Base-by-base conservation (phyloP, 2,797 vertebrate species). In the Agapornis canus region DNA sequence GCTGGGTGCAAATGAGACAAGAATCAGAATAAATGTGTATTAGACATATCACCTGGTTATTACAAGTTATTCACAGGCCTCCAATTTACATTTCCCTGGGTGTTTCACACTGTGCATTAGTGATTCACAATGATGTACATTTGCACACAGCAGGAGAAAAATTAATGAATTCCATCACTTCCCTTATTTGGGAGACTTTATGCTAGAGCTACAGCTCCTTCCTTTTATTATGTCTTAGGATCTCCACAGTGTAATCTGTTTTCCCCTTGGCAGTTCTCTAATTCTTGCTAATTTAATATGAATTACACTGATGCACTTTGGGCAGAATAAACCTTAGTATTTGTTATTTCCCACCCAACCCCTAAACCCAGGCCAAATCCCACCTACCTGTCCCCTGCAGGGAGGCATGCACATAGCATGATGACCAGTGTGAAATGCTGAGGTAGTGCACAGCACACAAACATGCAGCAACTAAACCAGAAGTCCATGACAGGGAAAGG, bases 111-210 rank as follows among this genome's bases (percentile, higher is more conserved):
- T n/a, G 35, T 65, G 76, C 82, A 54, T 91, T 89, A 84, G 59
- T 29, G 80, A 95, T 84, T 94, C 95, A 82, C 87, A 73, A 37
- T 5, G 19, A 88, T 31, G 80, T 49, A 76, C 64, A 64, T 72
- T 88, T 84, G 86, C 82, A 91, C 80, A 61, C 57, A 91, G 92
- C 92, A 84, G 73, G 71, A 79, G 39, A 45, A 95, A 93, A 94
- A 86, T 48, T 91, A 79, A 95, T 86, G 73, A 94, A 83, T 94
- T 86, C 92, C 68, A 94, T 89, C 85, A 57, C 66, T 71, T 76
- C 66, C 65, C 70, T 70, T 86, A 69, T 88, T 82, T 92, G 87
- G 69, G 82, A 90, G 85, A 56, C 70, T 68, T 73, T 20, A 18
- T 49, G 70, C 77, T 60, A 1, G 3, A 76, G 80, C 69, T 47